Evolutionary conservation across 2,888 invertebrate genomes (phyloP).

Genomic region (Stegana nigrithorax): DNA sequence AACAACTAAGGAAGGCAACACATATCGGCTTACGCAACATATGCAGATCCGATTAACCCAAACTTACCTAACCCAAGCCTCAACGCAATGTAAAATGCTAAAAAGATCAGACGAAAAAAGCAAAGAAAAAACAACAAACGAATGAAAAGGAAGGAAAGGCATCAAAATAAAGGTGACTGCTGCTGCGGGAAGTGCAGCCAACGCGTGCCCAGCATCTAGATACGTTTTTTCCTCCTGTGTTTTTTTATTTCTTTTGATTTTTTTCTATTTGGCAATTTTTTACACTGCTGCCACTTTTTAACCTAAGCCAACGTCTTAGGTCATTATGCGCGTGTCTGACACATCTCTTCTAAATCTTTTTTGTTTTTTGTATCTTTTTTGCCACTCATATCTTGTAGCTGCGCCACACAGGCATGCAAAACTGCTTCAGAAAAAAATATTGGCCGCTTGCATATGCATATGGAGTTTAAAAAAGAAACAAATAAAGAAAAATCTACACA

Average conservation of each 20-base stretch:
- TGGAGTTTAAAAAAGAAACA: neutral
- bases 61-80: no score
- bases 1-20: no score
- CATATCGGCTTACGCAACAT: slow-evolving; percentile 56
- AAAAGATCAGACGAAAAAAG: slow-evolving; percentile 14
- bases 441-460: neutral
- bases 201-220: slow-evolving; percentile 47
- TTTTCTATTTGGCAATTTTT: slow-evolving; percentile 24
- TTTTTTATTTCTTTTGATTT: no score
- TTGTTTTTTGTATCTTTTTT: no score
- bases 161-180: slow-evolving; percentile 26
- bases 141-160: slow-evolving; percentile 33
- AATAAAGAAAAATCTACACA: neutral
- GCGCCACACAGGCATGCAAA: slow-evolving; percentile 32
- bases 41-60: slow-evolving; percentile 54
- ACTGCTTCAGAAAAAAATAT: neutral
- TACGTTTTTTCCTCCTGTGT: neutral
- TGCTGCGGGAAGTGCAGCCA: slow-evolving; percentile 33
- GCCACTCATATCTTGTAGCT: no score
- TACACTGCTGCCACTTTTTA: slow-evolving; percentile 21
- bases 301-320: slow-evolving; percentile 16
- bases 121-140: slow-evolving; percentile 22
- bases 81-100: no score
- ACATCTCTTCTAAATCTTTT: slow-evolving; percentile 27
- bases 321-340: slow-evolving; percentile 37